Evolutionary conservation across 2,888 invertebrate species (phyloP).

Genomic region (Oxycera nigricornis): DNA sequence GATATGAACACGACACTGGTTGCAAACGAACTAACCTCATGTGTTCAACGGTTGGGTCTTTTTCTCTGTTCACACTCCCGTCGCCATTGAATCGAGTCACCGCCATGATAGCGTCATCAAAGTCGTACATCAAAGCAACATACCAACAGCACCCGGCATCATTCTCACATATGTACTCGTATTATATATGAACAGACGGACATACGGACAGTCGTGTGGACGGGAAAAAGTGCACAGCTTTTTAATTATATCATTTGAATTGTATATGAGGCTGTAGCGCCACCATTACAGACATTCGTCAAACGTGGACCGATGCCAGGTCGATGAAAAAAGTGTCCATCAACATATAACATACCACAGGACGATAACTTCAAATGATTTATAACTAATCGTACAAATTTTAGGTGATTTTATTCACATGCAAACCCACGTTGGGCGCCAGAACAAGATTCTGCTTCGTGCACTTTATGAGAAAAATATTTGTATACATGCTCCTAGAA

Average conservation of each 20-base stretch:
- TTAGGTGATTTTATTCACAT: too few relatives aligned
- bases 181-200: too few relatives aligned
- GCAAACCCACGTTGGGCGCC: too few relatives aligned
- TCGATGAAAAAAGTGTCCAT: not conserved
- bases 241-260: not conserved
- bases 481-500: too few relatives aligned
- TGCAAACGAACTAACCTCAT: constrained; percentile 29
- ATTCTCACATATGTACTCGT: constrained; percentile 2
- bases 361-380: too few relatives aligned
- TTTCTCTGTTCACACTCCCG: constrained; percentile 23
- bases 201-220: not conserved
- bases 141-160: not conserved
- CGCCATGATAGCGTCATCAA: constrained; percentile 15
- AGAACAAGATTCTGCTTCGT: too few relatives aligned
- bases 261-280: not conserved
- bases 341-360: too few relatives aligned
- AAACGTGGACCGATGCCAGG: not conserved
- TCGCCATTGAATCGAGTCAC: constrained; percentile 20
- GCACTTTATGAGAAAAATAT: too few relatives aligned
- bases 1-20: constrained; percentile 14
- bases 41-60: constrained; percentile 17
- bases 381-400: too few relatives aligned
- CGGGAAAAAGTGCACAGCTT: not conserved
- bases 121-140: constrained; percentile 21
- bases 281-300: constrained; percentile 3